Conservation (phyloP, 1,140 invertebrate genomes). For the Drosophila tristis region DNA sequence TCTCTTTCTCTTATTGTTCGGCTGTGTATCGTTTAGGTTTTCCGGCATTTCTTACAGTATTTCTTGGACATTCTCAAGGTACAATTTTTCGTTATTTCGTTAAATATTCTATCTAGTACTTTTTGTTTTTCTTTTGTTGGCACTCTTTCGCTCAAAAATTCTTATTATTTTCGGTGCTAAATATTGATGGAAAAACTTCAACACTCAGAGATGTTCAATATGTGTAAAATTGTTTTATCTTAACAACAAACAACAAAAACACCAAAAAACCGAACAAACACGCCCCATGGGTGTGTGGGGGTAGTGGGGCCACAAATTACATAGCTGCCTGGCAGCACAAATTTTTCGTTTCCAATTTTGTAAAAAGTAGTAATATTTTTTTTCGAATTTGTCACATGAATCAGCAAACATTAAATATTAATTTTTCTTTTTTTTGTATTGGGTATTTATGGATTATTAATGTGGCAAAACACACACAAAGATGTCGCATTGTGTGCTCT, state of each 20-base stretch:
- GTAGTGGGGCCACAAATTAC: conserved; percentile 34
- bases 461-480: conserved; percentile 62
- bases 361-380: conserved; percentile 28
- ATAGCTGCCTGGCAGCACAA: conserved; percentile 30
- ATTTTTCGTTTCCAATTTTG: conserved; percentile 20
- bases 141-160: conserved; percentile 58
- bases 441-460: conserved; percentile 42
- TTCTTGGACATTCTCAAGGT: conserved; percentile 62
- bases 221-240: conserved; percentile 68
- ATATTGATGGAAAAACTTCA: conserved; percentile 75
- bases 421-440: conserved; percentile 14
- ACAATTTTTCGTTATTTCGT: conserved; percentile 59
- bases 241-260: conserved; percentile 39
- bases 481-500: conserved; percentile 13
- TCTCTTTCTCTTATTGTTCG: conserved; percentile 49
- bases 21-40: conserved; percentile 49
- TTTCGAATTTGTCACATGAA: conserved; percentile 43
- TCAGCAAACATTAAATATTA: conserved; percentile 62
- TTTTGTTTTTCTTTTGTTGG: conserved; percentile 50
- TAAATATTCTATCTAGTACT: conserved; percentile 26
- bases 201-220: conserved; percentile 76
- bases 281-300: neutral
- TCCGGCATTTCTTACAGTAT: conserved; percentile 12
- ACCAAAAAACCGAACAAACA: conserved; percentile 26
- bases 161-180: conserved; percentile 52